A percentile compares a stretch with the other conserved stretches of the same genome.
Evolutionary conservation across 2,888 invertebrate species (phyloP).

Genomic region (Salpingus planirostris): DNA sequence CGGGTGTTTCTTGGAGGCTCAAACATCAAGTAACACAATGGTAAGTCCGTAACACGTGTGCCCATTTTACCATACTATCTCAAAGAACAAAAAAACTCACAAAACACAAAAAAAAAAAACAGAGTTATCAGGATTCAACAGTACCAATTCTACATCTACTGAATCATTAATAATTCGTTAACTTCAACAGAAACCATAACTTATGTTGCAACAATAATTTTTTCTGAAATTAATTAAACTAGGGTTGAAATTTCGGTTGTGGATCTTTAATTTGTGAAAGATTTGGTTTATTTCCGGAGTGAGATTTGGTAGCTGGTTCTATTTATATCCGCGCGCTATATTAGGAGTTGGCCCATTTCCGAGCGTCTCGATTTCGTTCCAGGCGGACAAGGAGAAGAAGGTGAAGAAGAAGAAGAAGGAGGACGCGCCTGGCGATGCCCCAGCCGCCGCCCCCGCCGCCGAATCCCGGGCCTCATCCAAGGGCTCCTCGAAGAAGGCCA

Average conservation of each 20-base stretch:
- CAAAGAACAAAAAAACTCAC: neutral
- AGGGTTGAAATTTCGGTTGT: too few relatives aligned
- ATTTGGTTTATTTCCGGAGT: neutral
- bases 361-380: constrained; percentile 11
- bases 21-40: constrained; percentile 34
- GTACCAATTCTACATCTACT: too few relatives aligned
- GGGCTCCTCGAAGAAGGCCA: constrained; percentile 72
- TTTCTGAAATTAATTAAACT: too few relatives aligned
- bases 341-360: constrained; percentile 1
- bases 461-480: constrained; percentile 70
- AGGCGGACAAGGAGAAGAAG: constrained; percentile 94
- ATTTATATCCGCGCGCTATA: constrained; percentile 1
- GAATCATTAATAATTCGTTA: too few relatives aligned
- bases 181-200: too few relatives aligned
- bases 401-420: constrained; percentile 81
- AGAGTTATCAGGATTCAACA: too few relatives aligned
- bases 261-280: too few relatives aligned
- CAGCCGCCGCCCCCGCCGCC: constrained; percentile 59
- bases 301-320: neutral
- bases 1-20: constrained; percentile 35
- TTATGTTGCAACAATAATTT: too few relatives aligned
- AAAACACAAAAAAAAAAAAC: neutral
- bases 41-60: constrained; percentile 26
- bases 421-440: constrained; percentile 60
- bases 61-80: neutral